Conservation (phyloP, 2,113 vertebrate genomes). For the Hucho hucho region DNA sequence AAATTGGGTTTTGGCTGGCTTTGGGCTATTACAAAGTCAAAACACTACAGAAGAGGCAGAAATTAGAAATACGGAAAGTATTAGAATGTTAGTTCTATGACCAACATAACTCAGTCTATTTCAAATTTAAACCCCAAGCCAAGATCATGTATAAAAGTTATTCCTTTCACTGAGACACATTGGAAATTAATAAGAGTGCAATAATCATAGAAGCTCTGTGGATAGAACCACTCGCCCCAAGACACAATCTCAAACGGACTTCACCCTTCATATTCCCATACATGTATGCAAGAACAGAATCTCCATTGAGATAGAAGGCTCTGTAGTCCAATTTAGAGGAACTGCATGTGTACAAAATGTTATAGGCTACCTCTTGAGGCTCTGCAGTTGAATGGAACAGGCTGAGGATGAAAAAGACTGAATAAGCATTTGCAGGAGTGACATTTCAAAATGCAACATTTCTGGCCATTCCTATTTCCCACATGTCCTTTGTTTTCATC, state of each 20-base stretch:
- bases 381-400: slow-evolving; percentile 4
- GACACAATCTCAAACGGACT: neutral
- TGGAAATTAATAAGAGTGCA: neutral
- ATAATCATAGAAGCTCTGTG: neutral
- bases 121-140: neutral
- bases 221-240: neutral
- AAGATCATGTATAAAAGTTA: neutral
- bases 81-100: neutral
- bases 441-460: slow-evolving; percentile 43
- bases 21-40: neutral
- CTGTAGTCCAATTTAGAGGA: slow-evolving; percentile 18
- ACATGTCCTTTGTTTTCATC: slow-evolving; percentile 24
- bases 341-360: neutral
- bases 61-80: neutral
- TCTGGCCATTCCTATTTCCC: slow-evolving; percentile 32
- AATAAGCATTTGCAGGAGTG: slow-evolving; percentile 46
- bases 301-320: neutral
- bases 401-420: slow-evolving; percentile 24
- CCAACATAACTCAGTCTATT: neutral
- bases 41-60: slow-evolving; percentile 3
- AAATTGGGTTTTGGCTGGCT: slow-evolving; percentile 1
- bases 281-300: slow-evolving; percentile 32
- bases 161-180: neutral
- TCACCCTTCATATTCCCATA: slow-evolving; percentile 19
- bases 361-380: neutral